Conservation (phyloP, 2,113 vertebrate genomes). For the Pardalotus punctatus region DNA sequence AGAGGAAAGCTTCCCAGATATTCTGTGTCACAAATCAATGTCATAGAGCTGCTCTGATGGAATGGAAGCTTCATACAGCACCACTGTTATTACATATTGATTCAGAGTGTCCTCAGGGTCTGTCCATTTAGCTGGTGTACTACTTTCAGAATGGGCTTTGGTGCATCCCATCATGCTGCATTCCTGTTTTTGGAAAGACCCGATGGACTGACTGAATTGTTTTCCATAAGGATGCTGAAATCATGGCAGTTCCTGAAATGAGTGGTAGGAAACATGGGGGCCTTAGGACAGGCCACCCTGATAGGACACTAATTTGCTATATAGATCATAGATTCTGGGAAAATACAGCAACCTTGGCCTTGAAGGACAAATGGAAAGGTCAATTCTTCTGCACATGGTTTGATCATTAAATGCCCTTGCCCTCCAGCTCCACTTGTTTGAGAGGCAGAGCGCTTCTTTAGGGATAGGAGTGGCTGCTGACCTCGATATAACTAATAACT, state of each 20-base stretch:
- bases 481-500: neutral
- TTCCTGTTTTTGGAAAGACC: neutral
- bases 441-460: neutral
- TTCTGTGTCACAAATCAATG: constrained; percentile 10
- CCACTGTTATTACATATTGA: neutral
- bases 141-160: neutral
- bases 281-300: neutral
- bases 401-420: constrained; percentile 8
- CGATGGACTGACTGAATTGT: neutral
- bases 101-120: neutral
- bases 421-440: neutral
- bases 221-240: neutral
- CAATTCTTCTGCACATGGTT: neutral
- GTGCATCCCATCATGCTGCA: neutral
- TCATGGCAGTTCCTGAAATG: neutral
- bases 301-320: neutral
- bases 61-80: neutral
- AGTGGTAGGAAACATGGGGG: neutral
- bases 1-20: neutral
- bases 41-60: neutral
- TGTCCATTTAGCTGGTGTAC: neutral
- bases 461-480: neutral
- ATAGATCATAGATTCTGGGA: neutral
- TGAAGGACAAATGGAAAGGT: constrained; percentile 10
- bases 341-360: neutral